Evolutionary conservation across 2,113 vertebrate genomes (phyloP).

Genomic region (Platanista minor): DNA sequence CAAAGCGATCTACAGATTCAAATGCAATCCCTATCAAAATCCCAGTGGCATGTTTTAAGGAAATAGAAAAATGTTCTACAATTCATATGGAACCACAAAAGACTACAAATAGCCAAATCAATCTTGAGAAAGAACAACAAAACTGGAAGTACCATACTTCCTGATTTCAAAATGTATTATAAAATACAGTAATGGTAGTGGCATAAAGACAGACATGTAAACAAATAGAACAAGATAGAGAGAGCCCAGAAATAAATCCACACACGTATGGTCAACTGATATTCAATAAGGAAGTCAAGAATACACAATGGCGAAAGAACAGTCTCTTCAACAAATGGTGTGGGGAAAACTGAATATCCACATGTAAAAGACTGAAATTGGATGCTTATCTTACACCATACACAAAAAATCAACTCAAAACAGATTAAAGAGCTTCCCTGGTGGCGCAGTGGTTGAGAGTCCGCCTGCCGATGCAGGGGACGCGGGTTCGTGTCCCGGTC

Average conservation of each 20-base stretch:
- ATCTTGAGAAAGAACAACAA: neutral
- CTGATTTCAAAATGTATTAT: neutral
- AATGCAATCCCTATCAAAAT: neutral
- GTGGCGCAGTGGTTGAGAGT: no score
- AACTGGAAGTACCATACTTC: neutral
- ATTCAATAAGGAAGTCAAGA: neutral
- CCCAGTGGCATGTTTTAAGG: neutral
- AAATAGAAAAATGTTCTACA: neutral
- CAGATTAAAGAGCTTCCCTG: neutral
- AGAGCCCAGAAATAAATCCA: neutral
- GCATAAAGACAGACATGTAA: neutral
- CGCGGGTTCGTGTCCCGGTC: no score
- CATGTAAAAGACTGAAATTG: neutral
- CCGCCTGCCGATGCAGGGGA: no score
- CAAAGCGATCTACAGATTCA: neutral
- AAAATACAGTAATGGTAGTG: neutral
- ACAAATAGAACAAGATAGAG: neutral
- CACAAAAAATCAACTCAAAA: neutral
- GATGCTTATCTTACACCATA: neutral
- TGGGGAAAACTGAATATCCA: neutral
- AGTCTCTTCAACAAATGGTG: neutral
- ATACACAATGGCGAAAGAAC: neutral
- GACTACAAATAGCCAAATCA: neutral
- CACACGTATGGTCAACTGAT: neutral
- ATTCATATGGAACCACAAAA: neutral